These are phyloP conservation scores for Phyllotreta cruciferae DNA, from an alignment of 2,888 invertebrate genomes.

Conservation along the genomic window DNA sequence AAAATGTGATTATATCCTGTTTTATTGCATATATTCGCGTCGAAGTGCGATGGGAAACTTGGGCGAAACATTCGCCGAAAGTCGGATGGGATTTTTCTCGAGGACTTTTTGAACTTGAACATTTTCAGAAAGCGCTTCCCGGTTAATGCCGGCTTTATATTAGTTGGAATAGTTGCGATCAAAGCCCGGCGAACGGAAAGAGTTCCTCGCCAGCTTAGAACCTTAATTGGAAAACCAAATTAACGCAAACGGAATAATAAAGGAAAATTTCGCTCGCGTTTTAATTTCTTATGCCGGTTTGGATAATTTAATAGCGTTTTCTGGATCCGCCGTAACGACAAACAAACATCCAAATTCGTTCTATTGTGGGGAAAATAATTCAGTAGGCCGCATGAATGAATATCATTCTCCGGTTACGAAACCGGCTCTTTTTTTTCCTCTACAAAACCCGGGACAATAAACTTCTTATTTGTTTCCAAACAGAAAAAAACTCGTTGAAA, in stretches of 20 bases:
- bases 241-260: conserved; percentile 6
- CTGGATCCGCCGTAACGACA: too few species aligned
- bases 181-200: conserved; percentile 20
- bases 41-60: conserved; percentile 31
- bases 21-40: conserved; percentile 35
- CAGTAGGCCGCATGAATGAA: conserved; percentile 2
- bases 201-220: conserved; percentile 11
- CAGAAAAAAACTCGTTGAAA: conserved; percentile 19
- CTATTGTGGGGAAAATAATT: neutral
- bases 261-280: neutral
- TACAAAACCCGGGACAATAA: conserved; percentile 16
- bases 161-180: conserved; percentile 22
- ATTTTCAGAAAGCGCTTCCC: conserved; percentile 18
- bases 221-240: conserved; percentile 21
- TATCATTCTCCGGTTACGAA: conserved; percentile 9
- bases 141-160: conserved; percentile 22
- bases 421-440: neutral
- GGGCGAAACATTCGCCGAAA: conserved; percentile 19
- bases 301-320: too few species aligned
- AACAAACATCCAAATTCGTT: too few species aligned
- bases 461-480: conserved; percentile 22
- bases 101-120: conserved; percentile 31
- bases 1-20: conserved; percentile 35
- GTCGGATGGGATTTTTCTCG: conserved; percentile 28
- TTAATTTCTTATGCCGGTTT: too few species aligned